These are phyloP conservation scores for Melanophora roralis DNA, from an alignment of 2,888 invertebrate genomes.

Conservation along the genomic window DNA sequence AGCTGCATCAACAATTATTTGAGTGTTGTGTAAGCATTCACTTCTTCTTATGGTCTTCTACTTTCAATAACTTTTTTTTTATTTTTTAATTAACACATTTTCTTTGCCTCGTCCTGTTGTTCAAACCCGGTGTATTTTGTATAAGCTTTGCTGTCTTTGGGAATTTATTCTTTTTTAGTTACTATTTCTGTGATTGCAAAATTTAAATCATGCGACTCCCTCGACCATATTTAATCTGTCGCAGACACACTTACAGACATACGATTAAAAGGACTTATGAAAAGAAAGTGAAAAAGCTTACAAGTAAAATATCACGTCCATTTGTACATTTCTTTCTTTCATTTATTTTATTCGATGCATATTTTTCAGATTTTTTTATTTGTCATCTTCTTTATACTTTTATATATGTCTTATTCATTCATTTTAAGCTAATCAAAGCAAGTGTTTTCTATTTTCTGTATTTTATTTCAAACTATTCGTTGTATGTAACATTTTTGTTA, in stretches of 20 bases:
- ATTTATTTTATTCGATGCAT: conserved; percentile 44
- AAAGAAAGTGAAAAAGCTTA: not conserved
- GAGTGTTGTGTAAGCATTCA: too few relatives aligned
- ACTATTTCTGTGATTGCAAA: conserved; percentile 60
- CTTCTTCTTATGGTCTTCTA: conserved; percentile 29
- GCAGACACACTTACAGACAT: conserved; percentile 40
- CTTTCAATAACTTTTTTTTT: not conserved
- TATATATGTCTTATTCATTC: conserved; percentile 15
- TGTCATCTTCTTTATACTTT: not conserved
- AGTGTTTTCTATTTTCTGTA: conserved; percentile 54
- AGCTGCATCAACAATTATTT: too few relatives aligned
- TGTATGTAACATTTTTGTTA: conserved; percentile 60
- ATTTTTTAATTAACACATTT: conserved; percentile 26
- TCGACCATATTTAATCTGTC: conserved; percentile 64
- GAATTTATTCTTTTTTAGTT: conserved; percentile 57
- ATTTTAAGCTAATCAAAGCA: conserved; percentile 57
- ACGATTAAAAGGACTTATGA: not conserved
- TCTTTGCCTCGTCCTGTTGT: not conserved
- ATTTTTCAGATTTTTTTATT: conserved; percentile 1
- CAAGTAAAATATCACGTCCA: conserved; percentile 55
- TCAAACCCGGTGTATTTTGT: not conserved
- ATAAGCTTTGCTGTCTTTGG: conserved; percentile 27
- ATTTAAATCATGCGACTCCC: conserved; percentile 65
- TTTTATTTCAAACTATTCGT: conserved; percentile 60
- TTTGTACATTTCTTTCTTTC: conserved; percentile 50